Conservation (phyloP, 2,797 vertebrate genomes). For the Diplodus puntazzo region DNA sequence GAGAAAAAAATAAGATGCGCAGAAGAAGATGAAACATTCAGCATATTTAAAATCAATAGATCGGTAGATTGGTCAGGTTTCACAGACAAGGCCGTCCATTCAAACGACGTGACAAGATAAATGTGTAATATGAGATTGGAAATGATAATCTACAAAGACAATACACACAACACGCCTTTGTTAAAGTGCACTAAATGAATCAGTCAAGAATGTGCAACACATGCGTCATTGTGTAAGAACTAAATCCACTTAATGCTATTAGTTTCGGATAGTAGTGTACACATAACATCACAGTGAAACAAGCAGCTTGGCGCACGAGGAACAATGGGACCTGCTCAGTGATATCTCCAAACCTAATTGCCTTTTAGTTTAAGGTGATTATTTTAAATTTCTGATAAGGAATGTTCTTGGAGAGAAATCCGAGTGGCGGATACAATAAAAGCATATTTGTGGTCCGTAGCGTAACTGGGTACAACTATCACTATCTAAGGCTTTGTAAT, state of each 20-base stretch:
- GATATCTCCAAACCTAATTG: constrained; percentile 30
- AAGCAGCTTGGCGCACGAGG: constrained; percentile 46
- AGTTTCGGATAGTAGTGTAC: constrained; percentile 42
- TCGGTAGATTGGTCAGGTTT: not conserved
- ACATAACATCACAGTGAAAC: constrained; percentile 46
- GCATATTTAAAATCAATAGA: constrained; percentile 18
- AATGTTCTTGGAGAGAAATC: constrained; percentile 8
- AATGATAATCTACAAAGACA: constrained; percentile 19
- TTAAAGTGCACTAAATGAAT: constrained; percentile 27
- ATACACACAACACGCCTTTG: constrained; percentile 16
- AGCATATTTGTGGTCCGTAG: constrained; percentile 36
- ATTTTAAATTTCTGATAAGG: constrained; percentile 7
- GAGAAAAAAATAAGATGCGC: not conserved
- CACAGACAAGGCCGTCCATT: not conserved
- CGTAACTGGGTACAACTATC: constrained; percentile 56
- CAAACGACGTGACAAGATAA: not conserved
- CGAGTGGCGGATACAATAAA: constrained; percentile 27
- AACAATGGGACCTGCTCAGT: constrained; percentile 52
- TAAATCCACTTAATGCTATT: constrained; percentile 81
- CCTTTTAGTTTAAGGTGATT: constrained; percentile 21
- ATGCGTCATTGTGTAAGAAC: constrained; percentile 63
- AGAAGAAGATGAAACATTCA: constrained; percentile 17
- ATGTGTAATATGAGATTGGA: not conserved
- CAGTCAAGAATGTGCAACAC: constrained; percentile 65
- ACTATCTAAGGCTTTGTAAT: constrained; percentile 62